Evolutionary conservation across 1,140 invertebrate genomes (phyloP).

Genomic region (Oncopodura yosiiana): DNA sequence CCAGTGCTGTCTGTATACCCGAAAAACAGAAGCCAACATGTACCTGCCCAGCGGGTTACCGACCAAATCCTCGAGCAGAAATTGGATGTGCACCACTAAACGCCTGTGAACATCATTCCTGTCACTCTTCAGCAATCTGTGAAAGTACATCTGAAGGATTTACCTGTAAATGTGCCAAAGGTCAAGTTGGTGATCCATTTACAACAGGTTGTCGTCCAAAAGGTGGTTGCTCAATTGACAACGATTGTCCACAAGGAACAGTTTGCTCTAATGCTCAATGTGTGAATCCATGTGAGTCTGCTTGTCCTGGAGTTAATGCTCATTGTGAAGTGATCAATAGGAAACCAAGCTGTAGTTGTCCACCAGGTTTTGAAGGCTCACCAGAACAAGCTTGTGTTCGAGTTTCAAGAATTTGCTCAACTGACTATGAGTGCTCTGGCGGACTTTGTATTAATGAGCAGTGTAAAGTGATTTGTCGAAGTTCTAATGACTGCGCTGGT

Average conservation of each 20-base stretch:
- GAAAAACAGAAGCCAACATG: constrained; percentile 71
- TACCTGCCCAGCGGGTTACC: constrained; percentile 70
- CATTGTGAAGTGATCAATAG: constrained; percentile 63
- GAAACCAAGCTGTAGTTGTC: constrained; percentile 63
- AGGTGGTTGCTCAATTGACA: constrained; percentile 59
- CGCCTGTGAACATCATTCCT: constrained; percentile 63
- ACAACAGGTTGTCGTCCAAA: constrained; percentile 61
- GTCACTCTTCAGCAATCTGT: constrained; percentile 69
- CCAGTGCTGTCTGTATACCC: constrained; percentile 74
- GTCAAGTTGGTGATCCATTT: constrained; percentile 62
- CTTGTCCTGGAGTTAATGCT: constrained; percentile 60
- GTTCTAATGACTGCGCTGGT: constrained; percentile 62
- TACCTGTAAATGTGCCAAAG: constrained; percentile 60
- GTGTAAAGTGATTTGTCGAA: constrained; percentile 70
- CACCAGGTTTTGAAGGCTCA: constrained; percentile 56
- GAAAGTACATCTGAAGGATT: constrained; percentile 52
- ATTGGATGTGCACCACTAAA: constrained; percentile 53
- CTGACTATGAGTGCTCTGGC: constrained; percentile 64
- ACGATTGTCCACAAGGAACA: constrained; percentile 62
- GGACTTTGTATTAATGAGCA: constrained; percentile 69
- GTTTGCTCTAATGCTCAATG: constrained; percentile 61
- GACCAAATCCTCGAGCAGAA: constrained; percentile 64
- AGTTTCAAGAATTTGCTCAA: constrained; percentile 50
- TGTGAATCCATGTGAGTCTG: constrained; percentile 63
- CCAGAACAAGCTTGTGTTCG: constrained; percentile 64